A percentile compares a stretch with the other conserved stretches of the same genome.
These are phyloP conservation scores for Aspiorhynchus laticeps DNA, from an alignment of 2,113 vertebrate genomes.

Conservation along the genomic window DNA sequence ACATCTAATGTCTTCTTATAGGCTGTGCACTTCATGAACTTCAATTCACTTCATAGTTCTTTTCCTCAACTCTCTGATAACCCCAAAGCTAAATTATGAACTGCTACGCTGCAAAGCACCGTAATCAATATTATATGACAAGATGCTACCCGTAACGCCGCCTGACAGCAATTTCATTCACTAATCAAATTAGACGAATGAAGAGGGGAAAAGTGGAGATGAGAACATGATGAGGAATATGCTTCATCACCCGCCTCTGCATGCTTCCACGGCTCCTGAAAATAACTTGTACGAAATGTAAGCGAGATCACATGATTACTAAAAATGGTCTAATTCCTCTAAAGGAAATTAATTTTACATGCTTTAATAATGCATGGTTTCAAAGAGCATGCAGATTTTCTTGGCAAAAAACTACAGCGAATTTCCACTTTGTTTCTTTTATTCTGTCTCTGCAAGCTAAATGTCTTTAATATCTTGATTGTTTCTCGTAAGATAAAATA, in stretches of 20 bases:
- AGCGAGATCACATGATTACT: constrained; percentile 27
- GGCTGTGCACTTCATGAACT: neutral
- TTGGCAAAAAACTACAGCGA: neutral
- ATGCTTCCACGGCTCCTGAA: constrained; percentile 18
- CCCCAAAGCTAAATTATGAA: constrained; percentile 28
- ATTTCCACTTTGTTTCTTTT: neutral
- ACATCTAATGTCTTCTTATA: neutral
- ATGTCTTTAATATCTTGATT: neutral
- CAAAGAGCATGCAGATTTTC: constrained; percentile 10
- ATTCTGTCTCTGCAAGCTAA: neutral
- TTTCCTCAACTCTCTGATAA: neutral
- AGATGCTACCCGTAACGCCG: constrained; percentile 45
- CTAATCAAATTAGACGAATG: constrained; percentile 56
- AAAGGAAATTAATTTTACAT: constrained; percentile 17
- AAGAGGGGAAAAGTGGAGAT: constrained; percentile 44
- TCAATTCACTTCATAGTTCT: no score
- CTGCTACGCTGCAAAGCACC: constrained; percentile 21
- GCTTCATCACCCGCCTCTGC: constrained; percentile 43
- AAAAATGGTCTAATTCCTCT: neutral
- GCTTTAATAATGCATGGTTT: neutral
- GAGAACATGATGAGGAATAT: constrained; percentile 33
- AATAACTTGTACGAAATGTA: constrained; percentile 14
- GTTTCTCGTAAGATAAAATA: neutral
- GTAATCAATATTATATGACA: constrained; percentile 53
- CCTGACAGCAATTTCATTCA: constrained; percentile 51